A percentile compares a stretch with the other conserved stretches of the same genome.
Conservation (phyloP, 1,140 invertebrate species). For the Brachystomella parvula region DNA sequence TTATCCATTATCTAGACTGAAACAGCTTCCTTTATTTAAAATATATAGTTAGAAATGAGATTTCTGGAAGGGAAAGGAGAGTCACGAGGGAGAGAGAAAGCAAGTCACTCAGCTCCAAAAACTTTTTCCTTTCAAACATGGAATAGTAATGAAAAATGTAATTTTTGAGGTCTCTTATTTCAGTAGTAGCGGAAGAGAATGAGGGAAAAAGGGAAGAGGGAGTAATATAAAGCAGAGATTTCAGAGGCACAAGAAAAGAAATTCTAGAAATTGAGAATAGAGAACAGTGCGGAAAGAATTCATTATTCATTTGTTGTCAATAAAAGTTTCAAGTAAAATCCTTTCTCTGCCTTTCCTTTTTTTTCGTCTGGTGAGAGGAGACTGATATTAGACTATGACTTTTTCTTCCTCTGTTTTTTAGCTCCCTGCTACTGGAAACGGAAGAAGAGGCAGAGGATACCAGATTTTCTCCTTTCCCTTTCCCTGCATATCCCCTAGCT, state of each 20-base stretch:
- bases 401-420: background rate
- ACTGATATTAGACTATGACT: background rate
- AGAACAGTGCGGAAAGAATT: background rate
- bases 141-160: background rate
- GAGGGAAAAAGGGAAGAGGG: background rate
- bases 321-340: conserved; percentile 10
- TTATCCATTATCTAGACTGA: too few species aligned
- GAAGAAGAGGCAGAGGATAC: too few species aligned
- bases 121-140: background rate
- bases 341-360: too few species aligned
- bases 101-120: too few species aligned
- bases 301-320: conserved; percentile 23
- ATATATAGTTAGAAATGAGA: too few species aligned
- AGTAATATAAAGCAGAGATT: background rate
- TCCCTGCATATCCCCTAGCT: background rate
- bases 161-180: background rate
- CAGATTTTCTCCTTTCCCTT: background rate
- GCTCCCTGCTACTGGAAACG: background rate
- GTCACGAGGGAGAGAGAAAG: too few species aligned
- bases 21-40: too few species aligned
- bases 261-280: background rate
- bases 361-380: too few species aligned
- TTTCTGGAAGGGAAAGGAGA: too few species aligned
- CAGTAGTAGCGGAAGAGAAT: background rate
- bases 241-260: background rate